phyloP scores from a whole-genome alignment of 1,140 invertebrate genomes.

The Bombus waltoni region DNA sequence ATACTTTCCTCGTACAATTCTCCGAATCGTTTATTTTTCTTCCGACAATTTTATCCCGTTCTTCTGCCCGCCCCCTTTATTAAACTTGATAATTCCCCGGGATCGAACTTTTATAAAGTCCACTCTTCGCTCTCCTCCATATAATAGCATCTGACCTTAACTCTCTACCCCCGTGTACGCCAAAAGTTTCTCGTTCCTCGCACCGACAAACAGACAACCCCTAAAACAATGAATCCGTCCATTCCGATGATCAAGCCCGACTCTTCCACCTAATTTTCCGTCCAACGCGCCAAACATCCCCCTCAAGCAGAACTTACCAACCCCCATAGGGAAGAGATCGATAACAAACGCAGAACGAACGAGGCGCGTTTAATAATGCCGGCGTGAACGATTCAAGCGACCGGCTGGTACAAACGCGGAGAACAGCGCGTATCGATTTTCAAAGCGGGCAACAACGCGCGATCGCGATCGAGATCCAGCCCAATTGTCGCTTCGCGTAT shows the following conservation, averaged over 20 bases:
- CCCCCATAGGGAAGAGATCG: neutral
- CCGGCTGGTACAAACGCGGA: neutral
- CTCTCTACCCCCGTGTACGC: too few relatives aligned
- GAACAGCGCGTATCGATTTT: too few relatives aligned
- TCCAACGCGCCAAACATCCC: neutral
- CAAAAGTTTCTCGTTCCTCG: neutral
- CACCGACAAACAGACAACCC: neutral
- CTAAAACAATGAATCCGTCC: constrained; percentile 4
- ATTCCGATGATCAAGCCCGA: neutral
- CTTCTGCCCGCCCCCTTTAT: neutral
- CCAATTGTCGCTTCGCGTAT: too few relatives aligned
- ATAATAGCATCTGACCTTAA: neutral
- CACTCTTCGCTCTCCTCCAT: neutral
- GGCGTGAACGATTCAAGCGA: neutral
- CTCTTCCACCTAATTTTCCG: neutral
- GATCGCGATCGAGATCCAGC: too few relatives aligned
- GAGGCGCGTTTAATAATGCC: neutral
- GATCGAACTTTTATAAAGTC: neutral
- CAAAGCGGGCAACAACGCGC: neutral
- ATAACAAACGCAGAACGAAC: too few relatives aligned
- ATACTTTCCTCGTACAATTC: neutral
- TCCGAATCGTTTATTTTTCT: neutral
- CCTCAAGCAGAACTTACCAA: neutral
- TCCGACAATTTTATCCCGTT: neutral
- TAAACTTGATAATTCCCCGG: neutral